These are phyloP conservation scores for Vicugna pacos DNA, from an alignment of 2,113 vertebrate genomes.

Conservation along the genomic window DNA sequence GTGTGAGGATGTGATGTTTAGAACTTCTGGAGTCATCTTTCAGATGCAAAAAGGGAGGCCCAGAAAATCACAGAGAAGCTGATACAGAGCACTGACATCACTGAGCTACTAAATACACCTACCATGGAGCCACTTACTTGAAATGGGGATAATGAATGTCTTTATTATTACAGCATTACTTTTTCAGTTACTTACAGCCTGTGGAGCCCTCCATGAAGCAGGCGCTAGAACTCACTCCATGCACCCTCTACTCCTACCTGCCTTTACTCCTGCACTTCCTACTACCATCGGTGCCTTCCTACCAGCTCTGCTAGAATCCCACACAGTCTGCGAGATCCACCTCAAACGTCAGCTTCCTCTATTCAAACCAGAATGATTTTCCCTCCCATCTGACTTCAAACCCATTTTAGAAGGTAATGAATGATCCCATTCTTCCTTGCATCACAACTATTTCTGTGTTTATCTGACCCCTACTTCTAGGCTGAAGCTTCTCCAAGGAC, in stretches of 20 bases:
- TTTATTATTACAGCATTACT: neutral
- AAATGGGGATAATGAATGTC: neutral
- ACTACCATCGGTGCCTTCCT: neutral
- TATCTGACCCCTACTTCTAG: neutral
- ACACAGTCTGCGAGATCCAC: neutral
- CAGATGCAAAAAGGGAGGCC: neutral
- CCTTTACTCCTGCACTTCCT: neutral
- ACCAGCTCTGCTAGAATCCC: neutral
- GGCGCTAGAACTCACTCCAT: neutral
- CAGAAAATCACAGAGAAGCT: neutral
- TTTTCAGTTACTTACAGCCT: neutral
- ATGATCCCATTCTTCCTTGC: neutral
- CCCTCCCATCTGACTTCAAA: neutral
- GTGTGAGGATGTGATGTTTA: neutral
- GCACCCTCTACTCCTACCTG: neutral
- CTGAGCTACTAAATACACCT: neutral
- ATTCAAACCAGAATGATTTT: neutral
- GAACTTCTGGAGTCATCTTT: conserved; percentile 1
- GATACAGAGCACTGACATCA: neutral
- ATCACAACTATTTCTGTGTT: neutral
- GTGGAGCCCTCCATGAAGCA: neutral
- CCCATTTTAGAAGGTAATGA: neutral
- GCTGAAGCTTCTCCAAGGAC: neutral
- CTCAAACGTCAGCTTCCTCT: neutral
- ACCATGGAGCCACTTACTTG: neutral